Evolutionary conservation across 1,140 invertebrate genomes (phyloP), one percentile per base, ranked within the genome.

Genomic region (Macrobrachium rosenbergii): DNA sequence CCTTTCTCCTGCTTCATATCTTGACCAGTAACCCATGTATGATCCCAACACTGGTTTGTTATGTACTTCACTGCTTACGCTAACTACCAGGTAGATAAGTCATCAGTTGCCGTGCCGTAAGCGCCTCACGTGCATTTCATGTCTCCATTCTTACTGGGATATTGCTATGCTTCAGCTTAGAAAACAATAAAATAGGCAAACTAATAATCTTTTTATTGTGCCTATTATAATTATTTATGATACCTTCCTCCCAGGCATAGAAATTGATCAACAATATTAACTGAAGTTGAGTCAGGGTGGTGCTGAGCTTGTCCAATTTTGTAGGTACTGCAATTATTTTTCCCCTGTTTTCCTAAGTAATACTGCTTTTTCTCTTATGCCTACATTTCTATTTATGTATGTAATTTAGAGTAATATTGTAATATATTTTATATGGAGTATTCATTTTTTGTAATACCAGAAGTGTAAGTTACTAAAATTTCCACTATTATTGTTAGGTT

Each of bases 381-480:
- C 85, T 82, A 37, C 81, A 81, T 80, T 81, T 64, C 43, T 77
- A 58, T 63, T 21, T 87, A 81, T 85, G 59, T 81, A 87, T 87
- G 85, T 87, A 81, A 76, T 60, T 77, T 81, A 81, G 75, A 85
- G 58, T 81, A 81, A 87, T 87, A 81, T 82, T 87, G 85, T 87
- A 87, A 81, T 87, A 87, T 87, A 87, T 87, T 87, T 87, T 87
- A 87, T 87, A 87, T 87, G 81, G 69, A 87, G 72, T 87, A 52
- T 52, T 52, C 8, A 52, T 52, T 52, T 52, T 87, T 87, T 80
- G 52, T 87, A 87, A 87, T 62, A 64, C 59, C 76, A 81, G 85
- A 87, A 87, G 75, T 87, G 84, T 87, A 87, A 87, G 78, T 81
- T 87, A 87, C 85, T 87, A 87, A 87, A 81, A 81, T 82, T 87